phyloP scores from a whole-genome alignment of 2,113 vertebrate genomes.

The Ia io region DNA sequence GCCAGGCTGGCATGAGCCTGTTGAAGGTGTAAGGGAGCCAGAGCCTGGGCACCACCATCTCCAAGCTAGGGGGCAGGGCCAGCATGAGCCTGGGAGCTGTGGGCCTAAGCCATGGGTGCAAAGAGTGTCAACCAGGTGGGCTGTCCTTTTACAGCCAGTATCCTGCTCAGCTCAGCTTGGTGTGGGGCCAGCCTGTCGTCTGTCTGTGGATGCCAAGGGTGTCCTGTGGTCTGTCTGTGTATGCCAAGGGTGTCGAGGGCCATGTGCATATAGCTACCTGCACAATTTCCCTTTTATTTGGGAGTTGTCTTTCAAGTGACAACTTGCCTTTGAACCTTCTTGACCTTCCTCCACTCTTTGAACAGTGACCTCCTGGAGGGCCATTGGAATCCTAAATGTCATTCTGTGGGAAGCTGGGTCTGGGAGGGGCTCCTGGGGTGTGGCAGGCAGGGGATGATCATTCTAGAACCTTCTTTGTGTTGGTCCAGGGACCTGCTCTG shows the following conservation, averaged over 20 bases:
- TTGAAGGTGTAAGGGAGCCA: background rate
- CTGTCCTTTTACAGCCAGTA: background rate
- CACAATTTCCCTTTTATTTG: background rate
- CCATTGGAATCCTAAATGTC: slow-evolving; percentile 50
- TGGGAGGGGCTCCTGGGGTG: background rate
- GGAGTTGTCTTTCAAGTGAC: background rate
- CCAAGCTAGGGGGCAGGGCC: background rate
- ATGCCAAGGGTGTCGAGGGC: background rate
- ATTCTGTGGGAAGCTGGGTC: slow-evolving; percentile 55
- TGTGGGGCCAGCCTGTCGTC: background rate
- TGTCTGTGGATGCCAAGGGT: background rate
- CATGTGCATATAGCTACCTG: background rate
- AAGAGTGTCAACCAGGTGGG: background rate
- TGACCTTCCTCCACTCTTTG: slow-evolving; percentile 5
- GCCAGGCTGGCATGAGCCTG: background rate
- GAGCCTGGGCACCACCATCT: background rate
- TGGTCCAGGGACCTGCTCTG: background rate
- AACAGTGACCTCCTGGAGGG: slow-evolving; percentile 71
- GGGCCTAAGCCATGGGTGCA: background rate
- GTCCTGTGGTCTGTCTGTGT: too few species aligned
- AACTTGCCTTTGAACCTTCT: background rate
- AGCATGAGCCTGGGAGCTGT: background rate
- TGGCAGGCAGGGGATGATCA: background rate
- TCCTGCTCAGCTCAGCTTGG: background rate
- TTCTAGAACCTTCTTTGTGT: slow-evolving; percentile 43